Base-by-base conservation (phyloP, 2,797 vertebrate species). In the Pangasius mekongensis region DNA sequence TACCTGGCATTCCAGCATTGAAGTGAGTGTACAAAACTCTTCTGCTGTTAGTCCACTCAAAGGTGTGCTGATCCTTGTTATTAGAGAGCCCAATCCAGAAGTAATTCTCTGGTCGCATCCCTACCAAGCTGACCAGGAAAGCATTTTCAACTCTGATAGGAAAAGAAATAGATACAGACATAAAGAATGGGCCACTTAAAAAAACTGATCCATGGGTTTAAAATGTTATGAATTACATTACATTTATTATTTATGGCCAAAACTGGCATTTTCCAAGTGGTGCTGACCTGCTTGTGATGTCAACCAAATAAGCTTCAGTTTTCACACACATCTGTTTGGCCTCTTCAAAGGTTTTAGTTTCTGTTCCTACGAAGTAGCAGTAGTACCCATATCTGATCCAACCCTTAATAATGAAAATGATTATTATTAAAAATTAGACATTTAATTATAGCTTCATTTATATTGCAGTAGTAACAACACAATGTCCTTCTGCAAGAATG, bases 41-140 rank as follows among this genome's bases (percentile, higher is more conserved):
- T 73, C 95, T 93, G 0, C 91, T 92, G 78, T 95, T 96, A 43
- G 95, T 93, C 98, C 98, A 99, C 73, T 93, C 95, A 93, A 98
- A 99, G 0, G 92, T 93, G 83, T 97, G 96, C 78, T 93, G 94
- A 89, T 96, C 94, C 82, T 93, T 95, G 85, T 92, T 83, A 91
- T 99, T 98, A 3, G 98, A 97, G 87, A 99, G 96, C 6, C 98
- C 98, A 16, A 96, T 96, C 98, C 98, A 99, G 89, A 98, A 99
- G 89, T 98, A 93, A 83, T 92, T 97, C 93, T 99, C 98, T 90
- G 97, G 93, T 91, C 96, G 97, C 82, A 97, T 82, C 39, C 98
- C 98, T 92, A 98, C 93, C 86, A 98, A 90, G 92, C 98, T 99
- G 91, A 98, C 96, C 64, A 99, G 95, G 93, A 97, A 99, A 5